phyloP scores from a whole-genome alignment of 1,140 invertebrate species.

The Atta cephalotes region DNA sequence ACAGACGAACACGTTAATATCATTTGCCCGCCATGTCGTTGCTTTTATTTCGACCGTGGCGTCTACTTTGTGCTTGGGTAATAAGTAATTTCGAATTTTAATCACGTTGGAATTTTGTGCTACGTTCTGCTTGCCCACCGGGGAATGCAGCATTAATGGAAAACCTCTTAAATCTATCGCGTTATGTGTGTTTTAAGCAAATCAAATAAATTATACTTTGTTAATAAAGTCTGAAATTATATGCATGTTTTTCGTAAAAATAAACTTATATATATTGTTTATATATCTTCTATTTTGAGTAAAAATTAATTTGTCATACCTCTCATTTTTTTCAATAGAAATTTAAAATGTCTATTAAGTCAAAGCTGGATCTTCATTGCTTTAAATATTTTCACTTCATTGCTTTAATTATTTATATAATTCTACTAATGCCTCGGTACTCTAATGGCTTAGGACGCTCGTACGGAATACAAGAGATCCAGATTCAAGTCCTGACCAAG shows the following conservation, averaged over 20 bases:
- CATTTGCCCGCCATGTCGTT: constrained; percentile 46
- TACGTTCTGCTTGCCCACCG: background rate
- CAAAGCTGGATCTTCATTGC: too few species aligned
- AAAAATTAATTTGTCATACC: background rate
- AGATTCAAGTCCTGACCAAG: too few species aligned
- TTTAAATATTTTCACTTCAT: too few species aligned
- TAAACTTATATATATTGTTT: background rate
- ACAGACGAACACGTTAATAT: constrained; percentile 73
- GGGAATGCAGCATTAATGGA: background rate
- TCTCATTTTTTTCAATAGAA: too few species aligned
- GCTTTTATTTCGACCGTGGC: constrained; percentile 22
- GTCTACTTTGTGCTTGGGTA: background rate
- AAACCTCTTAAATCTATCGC: background rate
- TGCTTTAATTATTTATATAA: too few species aligned
- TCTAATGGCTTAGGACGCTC: too few species aligned
- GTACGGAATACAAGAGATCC: too few species aligned
- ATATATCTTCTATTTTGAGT: background rate
- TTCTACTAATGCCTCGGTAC: too few species aligned
- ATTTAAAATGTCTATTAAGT: too few species aligned
- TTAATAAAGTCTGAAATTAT: background rate
- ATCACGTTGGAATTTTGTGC: constrained; percentile 11
- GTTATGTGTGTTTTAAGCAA: background rate
- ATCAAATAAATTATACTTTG: background rate
- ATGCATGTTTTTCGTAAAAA: background rate
- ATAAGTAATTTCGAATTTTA: constrained; percentile 51